Base-by-base conservation (phyloP, 1,140 invertebrate species). In the Cotesia chilonis region DNA sequence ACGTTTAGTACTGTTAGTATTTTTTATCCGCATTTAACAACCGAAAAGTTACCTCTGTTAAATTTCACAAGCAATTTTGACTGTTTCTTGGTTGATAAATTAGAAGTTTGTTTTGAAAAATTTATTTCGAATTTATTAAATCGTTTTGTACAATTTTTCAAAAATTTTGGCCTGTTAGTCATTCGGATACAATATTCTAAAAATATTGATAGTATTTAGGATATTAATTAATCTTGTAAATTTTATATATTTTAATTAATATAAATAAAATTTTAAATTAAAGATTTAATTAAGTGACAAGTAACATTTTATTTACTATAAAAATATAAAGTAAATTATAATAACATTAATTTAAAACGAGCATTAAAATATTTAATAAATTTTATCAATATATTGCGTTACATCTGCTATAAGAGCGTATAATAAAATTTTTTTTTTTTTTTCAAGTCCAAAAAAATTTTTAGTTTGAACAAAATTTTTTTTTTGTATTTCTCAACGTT, bases 11-110 rank as follows among this genome's bases (percentile, higher is more conserved):
- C 87, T 52, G 68, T 89, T 4, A 85, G 85, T 14, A 81, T 82
- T 1, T 92, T 93, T 83, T 94, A 92, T 88, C 93, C 93, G 1
- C 94, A 95, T 83, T 82, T 94, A 57, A 91, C 92, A 38, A 89
- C 88, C 0, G 94, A 95, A 87, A 93, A 91, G 12, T 87, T 93
- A 64, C 92, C 92, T 1, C 81, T 77, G 10, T 85, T 88, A 67
- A 79, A 83, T 38, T 54, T 71, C 6, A 9, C 10, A 37, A 73
- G 84, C 12, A 74, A 81, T 74, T 80, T 84, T 70, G 73, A 85
- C 0, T 82, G 79, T 47, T 77, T 83, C 37, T 74, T 80, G 3
- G 81, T 79, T 63, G 76, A 73, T 4, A 73, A 78, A 65, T 71
- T 81, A 20, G 69, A 81, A n/a, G 60, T 81, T 38, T 83, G 83